Conservation (phyloP, 2,797 vertebrate species). For the Melanotaenia maccullochi region DNA sequence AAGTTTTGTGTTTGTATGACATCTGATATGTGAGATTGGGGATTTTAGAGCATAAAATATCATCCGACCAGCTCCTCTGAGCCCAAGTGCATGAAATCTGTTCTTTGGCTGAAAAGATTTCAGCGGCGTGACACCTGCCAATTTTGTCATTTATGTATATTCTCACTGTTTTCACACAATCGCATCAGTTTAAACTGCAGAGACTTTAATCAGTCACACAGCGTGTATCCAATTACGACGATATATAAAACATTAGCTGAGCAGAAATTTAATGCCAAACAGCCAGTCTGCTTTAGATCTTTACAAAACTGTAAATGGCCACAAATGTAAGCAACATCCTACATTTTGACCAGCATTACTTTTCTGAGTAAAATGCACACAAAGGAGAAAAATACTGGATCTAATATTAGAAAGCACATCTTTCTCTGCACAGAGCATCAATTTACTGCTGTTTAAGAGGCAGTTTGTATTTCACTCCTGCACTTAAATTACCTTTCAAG, state of each 20-base stretch:
- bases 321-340: slow-evolving; percentile 27
- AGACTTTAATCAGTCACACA: slow-evolving; percentile 42
- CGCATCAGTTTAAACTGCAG: slow-evolving; percentile 17
- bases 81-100: slow-evolving; percentile 46
- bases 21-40: slow-evolving; percentile 29
- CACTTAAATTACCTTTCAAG: slow-evolving; percentile 47
- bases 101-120: slow-evolving; percentile 45
- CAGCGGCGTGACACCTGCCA: slow-evolving; percentile 23
- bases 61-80: slow-evolving; percentile 22
- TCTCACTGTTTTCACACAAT: slow-evolving; percentile 19
- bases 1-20: slow-evolving; percentile 35
- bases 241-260: slow-evolving; percentile 23
- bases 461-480: slow-evolving; percentile 49
- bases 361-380: slow-evolving; percentile 34
- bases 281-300: slow-evolving; percentile 5
- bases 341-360: slow-evolving; percentile 13
- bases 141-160: background rate
- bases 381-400: slow-evolving; percentile 41
- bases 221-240: slow-evolving; percentile 47
- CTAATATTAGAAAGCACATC: slow-evolving; percentile 58
- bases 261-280: slow-evolving; percentile 6
- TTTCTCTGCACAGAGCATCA: slow-evolving; percentile 42
- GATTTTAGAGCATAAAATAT: slow-evolving; percentile 36
- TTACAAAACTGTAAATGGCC: slow-evolving; percentile 1
- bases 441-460: slow-evolving; percentile 52